phyloP scores from a whole-genome alignment of 2,888 invertebrate genomes.

The Cybosia mesomella region DNA sequence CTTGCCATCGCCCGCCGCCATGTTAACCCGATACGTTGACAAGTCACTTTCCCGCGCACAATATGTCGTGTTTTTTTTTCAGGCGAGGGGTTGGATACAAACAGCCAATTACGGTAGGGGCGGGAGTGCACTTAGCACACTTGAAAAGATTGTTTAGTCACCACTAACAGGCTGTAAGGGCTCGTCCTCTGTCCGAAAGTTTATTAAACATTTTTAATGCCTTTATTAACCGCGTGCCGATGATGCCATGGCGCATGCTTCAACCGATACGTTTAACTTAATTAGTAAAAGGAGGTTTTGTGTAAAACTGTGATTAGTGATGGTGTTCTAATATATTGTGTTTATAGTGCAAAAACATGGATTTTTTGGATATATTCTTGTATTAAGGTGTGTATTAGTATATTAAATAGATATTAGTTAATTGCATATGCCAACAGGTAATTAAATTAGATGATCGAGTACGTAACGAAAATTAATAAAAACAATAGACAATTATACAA shows the following conservation, averaged over 20 bases:
- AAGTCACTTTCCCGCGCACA: slow-evolving; percentile 83
- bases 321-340: slow-evolving; percentile 65
- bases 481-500: not conserved
- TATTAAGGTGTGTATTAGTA: slow-evolving; percentile 59
- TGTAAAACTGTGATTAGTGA: slow-evolving; percentile 77
- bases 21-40: slow-evolving; percentile 80
- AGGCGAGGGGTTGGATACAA: slow-evolving; percentile 84
- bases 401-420: slow-evolving; percentile 6
- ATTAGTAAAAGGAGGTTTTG: slow-evolving; percentile 76
- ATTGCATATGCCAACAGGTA: slow-evolving; percentile 21
- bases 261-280: slow-evolving; percentile 76
- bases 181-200: slow-evolving; percentile 65
- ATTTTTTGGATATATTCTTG: slow-evolving; percentile 54
- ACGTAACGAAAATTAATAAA: slow-evolving; percentile 4
- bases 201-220: slow-evolving; percentile 46
- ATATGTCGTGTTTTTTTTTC: slow-evolving; percentile 84
- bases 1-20: slow-evolving; percentile 52
- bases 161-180: slow-evolving; percentile 74
- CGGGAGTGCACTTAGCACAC: slow-evolving; percentile 79
- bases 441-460: slow-evolving; percentile 48
- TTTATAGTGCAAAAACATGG: slow-evolving; percentile 57
- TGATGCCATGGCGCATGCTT: slow-evolving; percentile 78
- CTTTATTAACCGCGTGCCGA: slow-evolving; percentile 46
- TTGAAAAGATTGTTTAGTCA: slow-evolving; percentile 82
- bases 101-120: slow-evolving; percentile 85